phyloP scores from a whole-genome alignment of 2,797 vertebrate genomes.

The Tiaroga cobitis region DNA sequence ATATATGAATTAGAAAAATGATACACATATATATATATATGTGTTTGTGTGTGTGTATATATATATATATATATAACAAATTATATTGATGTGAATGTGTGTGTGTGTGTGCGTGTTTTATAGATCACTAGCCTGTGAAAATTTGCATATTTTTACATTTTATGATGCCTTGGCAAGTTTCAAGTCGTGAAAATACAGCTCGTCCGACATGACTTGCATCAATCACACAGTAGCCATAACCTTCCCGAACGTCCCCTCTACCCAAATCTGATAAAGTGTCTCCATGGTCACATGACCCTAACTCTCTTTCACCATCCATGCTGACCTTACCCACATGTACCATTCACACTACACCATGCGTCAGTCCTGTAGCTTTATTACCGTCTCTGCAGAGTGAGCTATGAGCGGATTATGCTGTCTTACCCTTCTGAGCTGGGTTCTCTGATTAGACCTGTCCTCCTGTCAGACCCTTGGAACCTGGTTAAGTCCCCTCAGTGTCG shows the following conservation, averaged over 20 bases:
- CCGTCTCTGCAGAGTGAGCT: conserved; percentile 42
- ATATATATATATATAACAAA: too few species aligned
- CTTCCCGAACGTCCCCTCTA: background rate
- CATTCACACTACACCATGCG: conserved; percentile 18
- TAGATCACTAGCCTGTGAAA: background rate
- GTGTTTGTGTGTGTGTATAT: too few species aligned
- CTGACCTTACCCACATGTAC: conserved; percentile 31
- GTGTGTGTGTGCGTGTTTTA: too few species aligned
- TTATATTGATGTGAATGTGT: too few species aligned
- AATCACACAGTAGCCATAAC: conserved; percentile 33
- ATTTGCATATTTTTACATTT: background rate
- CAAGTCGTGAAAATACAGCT: background rate
- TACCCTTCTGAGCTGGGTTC: conserved; percentile 51
- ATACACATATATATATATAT: too few species aligned
- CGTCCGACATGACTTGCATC: background rate
- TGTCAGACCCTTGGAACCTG: conserved; percentile 49
- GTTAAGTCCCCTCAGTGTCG: conserved; percentile 49
- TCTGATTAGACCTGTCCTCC: conserved; percentile 51
- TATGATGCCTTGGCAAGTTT: background rate
- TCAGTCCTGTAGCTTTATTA: conserved; percentile 36
- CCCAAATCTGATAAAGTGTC: conserved; percentile 15
- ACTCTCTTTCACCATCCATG: conserved; percentile 32
- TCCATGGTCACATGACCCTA: conserved; percentile 13
- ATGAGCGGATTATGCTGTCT: conserved; percentile 53
- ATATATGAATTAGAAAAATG: too few species aligned